These are phyloP conservation scores for Enteromius treurensis DNA, from an alignment of 2,797 vertebrate genomes.

Conservation along the genomic window DNA sequence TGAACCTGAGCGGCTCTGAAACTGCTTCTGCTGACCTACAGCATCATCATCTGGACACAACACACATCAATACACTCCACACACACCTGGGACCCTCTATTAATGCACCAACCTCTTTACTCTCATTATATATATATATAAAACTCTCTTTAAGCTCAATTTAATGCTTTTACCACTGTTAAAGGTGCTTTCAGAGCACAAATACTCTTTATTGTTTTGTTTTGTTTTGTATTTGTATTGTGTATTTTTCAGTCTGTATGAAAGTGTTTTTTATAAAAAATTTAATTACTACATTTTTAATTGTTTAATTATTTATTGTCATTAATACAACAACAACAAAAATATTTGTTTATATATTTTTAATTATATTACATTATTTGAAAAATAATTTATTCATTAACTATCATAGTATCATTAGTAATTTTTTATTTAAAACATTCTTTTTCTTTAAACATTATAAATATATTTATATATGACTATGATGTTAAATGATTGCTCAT, in stretches of 20 bases:
- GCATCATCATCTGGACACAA: slow-evolving; percentile 14
- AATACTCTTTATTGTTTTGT: neutral
- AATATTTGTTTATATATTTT: neutral
- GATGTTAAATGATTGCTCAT: too few relatives aligned
- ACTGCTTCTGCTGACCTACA: slow-evolving; percentile 25
- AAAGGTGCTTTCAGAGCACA: neutral
- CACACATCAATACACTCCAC: neutral
- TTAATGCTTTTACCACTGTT: neutral
- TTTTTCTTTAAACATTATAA: too few relatives aligned
- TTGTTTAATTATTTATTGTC: neutral
- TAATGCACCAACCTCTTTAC: neutral
- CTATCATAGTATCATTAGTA: neutral
- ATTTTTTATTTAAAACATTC: too few relatives aligned
- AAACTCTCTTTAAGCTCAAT: neutral
- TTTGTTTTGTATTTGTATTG: neutral
- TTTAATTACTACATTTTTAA: neutral
- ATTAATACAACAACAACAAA: neutral
- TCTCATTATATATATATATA: too few relatives aligned
- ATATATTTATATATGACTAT: too few relatives aligned
- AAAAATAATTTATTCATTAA: neutral
- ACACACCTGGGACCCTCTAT: neutral
- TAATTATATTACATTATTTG: too few relatives aligned
- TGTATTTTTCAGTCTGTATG: neutral
- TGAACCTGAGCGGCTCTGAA: slow-evolving; percentile 76
- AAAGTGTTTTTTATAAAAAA: neutral